These are phyloP conservation scores for Caenorhabditis macrosperma DNA, from an alignment of 2,888 invertebrate species.

Conservation along the genomic window DNA sequence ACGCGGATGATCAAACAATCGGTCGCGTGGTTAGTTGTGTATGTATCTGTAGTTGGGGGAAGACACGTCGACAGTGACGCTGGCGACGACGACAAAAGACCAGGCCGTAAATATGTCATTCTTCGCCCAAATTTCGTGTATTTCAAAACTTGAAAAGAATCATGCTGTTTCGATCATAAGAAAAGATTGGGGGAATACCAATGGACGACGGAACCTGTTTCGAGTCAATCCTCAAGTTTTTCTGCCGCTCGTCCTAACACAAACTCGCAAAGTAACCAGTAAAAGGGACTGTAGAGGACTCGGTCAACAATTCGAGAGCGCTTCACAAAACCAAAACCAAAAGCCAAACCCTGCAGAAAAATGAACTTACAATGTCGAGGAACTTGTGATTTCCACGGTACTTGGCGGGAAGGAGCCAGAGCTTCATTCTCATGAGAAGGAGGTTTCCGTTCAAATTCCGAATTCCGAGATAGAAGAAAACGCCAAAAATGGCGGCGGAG, in stretches of 20 bases:
- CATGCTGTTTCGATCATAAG: too few species aligned
- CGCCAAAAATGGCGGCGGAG: slow-evolving; percentile 91
- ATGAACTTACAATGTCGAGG: slow-evolving; percentile 23
- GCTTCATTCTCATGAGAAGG: slow-evolving; percentile 90
- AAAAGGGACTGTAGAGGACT: not conserved
- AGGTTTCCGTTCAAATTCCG: slow-evolving; percentile 95
- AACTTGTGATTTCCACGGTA: slow-evolving; percentile 82
- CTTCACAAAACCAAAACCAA: slow-evolving; percentile 6
- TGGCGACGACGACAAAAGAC: slow-evolving; percentile 4
- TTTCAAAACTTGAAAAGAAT: not conserved
- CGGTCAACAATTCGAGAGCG: slow-evolving; percentile 6
- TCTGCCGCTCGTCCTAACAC: not conserved
- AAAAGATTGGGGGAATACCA: not conserved
- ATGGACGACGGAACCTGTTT: not conserved
- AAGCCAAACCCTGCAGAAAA: slow-evolving; percentile 3
- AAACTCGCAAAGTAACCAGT: not conserved
- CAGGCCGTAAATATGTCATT: slow-evolving; percentile 6
- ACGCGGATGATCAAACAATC: slow-evolving; percentile 45
- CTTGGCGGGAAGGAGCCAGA: slow-evolving; percentile 94
- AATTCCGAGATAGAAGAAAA: slow-evolving; percentile 91
- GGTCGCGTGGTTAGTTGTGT: slow-evolving; percentile 40
- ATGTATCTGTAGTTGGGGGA: slow-evolving; percentile 9
- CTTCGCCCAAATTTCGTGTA: not conserved
- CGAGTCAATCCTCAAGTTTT: slow-evolving; percentile 4
- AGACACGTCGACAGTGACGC: slow-evolving; percentile 18